Base-by-base conservation (phyloP, 2,113 vertebrate species). In the Misgurnus anguillicaudatus region DNA sequence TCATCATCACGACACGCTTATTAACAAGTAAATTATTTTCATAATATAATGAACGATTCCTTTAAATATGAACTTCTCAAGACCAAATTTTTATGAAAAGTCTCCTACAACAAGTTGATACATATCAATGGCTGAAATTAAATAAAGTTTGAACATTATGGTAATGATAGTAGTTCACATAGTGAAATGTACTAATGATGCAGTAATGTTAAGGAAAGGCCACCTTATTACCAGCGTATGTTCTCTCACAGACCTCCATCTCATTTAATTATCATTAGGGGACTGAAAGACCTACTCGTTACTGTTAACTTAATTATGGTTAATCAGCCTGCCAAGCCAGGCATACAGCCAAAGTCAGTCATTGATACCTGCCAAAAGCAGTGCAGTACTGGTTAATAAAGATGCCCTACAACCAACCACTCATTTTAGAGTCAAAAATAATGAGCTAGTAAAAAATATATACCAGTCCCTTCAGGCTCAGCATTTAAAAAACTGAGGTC, bases 371-470 rank as follows among this genome's bases (percentile, higher is more conserved):
- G 57, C 77, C 77, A 67, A 83, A 80, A 88, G 63, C 14, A 77
- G 76, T 69, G 21, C 71, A 48, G 42, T 42, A 78, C 39, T 47
- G 77, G 51, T 74, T 82, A 87, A 88, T 90, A 86, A 87, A 63
- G 39, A 61, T 4, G 67, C 5, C 41, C 60, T 66, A 81, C 76
- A 84, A 81, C 75, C 67, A 79, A 82, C 76, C 64, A 80, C 86
- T 88, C 80, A 83, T 84, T 82, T 84, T 75, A 83, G 82, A 88
- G 61, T 53, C 19, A 85, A 82, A 84, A 55, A 47, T 77, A 85
- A 77, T 19, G 47, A 4, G 65, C 74, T 63, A 57, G 48, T 51
- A 79, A 74, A 75, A 76, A 76, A 87, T 83, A 19, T 36, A 53
- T 31, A 57, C 17, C 17, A 19, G 63, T 0, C 24, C 2, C 53